Evolutionary conservation across 2,888 invertebrate genomes (phyloP), one percentile per base, ranked within the genome.

Genomic region (Scaeva pyrastri): DNA sequence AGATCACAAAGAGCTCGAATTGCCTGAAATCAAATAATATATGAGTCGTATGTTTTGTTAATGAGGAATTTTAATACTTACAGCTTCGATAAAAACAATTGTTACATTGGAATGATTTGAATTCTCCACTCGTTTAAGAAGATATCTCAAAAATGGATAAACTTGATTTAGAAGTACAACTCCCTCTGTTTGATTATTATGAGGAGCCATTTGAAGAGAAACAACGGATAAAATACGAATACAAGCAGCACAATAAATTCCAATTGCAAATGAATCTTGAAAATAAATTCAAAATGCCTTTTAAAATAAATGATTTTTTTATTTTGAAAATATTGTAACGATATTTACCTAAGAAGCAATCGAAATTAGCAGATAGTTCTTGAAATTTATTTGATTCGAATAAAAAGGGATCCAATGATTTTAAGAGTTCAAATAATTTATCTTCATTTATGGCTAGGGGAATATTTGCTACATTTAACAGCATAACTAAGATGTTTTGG

Each of bases 211-310:
- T 19, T 73, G 76, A 0, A 45, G 26, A 48, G 45, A 50, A 16
- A 80, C 31, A n/a, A 50, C 12, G 1, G 72, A 73, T 8, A 85
- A 14, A 12, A 73, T 55, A 3, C 43, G 77, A 5, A 85, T 68
- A n/a, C 85, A 76, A 7, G 76, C 85, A 26, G 3, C n/a, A 2
- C 68, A 73, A 19, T 76, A 85, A 19, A 70, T 73, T n/a, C 31
- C 36, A 14, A 80, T 58, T 2, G 80, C 85, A 16, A 62, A n/a
- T 6, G 73, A 26, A 1, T 79, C 84, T 83, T n/a, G 6, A 21
- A 2, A 64, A 5, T 1, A 7, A 2, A 1, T n/a, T 1, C 5
- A 23, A 31, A 4, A 7, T 31, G 12, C n/a, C 23, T 31, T 50
- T 19, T 7, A 26, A n/a, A 8, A 52, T 23, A 2, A 26, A 39